These are phyloP conservation scores for Apogon hyalosoma DNA, from an alignment of 2,797 vertebrate genomes.

Conservation along the genomic window DNA sequence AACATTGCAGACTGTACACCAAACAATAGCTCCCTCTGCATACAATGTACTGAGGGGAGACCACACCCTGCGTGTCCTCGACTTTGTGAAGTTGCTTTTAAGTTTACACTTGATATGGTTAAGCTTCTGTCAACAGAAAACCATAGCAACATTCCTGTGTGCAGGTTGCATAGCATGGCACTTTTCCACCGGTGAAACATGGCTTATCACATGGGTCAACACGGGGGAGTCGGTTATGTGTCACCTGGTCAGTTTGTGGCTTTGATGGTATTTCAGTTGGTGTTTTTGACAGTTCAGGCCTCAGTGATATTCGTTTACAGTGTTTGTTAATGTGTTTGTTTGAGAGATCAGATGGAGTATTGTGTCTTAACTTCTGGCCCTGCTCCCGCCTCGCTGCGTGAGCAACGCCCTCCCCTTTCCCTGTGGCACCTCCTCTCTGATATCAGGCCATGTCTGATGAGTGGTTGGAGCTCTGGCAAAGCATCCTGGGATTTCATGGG, in stretches of 20 bases:
- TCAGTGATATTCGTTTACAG: background rate
- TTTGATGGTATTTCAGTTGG: no score
- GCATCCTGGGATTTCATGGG: constrained; percentile 61
- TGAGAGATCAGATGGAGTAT: constrained; percentile 13
- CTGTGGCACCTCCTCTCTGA: constrained; percentile 70
- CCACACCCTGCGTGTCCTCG: constrained; percentile 66
- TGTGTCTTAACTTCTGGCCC: constrained; percentile 15
- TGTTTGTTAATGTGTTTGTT: constrained; percentile 12
- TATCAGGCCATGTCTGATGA: constrained; percentile 80
- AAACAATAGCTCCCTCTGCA: constrained; percentile 57
- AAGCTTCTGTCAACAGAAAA: constrained; percentile 49
- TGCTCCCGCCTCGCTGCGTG: constrained; percentile 28
- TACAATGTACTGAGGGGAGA: constrained; percentile 18
- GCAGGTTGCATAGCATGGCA: background rate
- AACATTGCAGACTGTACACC: constrained; percentile 47
- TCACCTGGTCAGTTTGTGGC: no score
- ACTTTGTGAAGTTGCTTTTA: constrained; percentile 32
- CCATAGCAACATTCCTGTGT: constrained; percentile 18
- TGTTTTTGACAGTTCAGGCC: no score
- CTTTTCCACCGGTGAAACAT: background rate
- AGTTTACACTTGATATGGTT: constrained; percentile 51
- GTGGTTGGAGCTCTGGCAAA: constrained; percentile 45
- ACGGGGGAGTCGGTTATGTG: no score
- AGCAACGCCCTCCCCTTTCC: constrained; percentile 48
- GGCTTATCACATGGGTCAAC: background rate